Evolutionary conservation across 1,140 invertebrate genomes (phyloP), one percentile per base, ranked within the genome.

Genomic region (Rhysida immarginata): DNA sequence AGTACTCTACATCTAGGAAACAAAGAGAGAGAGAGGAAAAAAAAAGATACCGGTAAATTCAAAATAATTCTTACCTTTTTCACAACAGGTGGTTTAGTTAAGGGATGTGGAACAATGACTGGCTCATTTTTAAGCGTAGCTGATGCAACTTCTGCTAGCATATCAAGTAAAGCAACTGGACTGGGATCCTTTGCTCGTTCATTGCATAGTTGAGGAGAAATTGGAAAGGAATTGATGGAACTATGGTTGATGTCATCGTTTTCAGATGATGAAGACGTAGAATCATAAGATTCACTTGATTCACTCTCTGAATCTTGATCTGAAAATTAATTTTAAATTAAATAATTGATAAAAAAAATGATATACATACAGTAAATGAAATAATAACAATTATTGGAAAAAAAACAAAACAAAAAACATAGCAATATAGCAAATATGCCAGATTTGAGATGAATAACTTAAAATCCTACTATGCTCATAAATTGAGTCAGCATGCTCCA

Each of bases 61-160:
- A n/a, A n/a, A n/a, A n/a, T n/a, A n/a, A n/a, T n/a, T n/a, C 44
- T 46, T 18, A 53, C 52, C 8, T 53, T 53, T 29, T 53, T 53
- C 11, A 42, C 52, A 11, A n/a, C 5, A n/a, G 24, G 16, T 20
- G 26, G 5, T 24, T 24, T 26, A 41, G 1, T 18, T 11, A 26
- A 26, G 41, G 26, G 2, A 16, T 14, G 18, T 13, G 2, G 27
- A 42, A n/a, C 29, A 16, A 68, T 68, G 35, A 59, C 58, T 11
- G 63, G 70, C 50, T 76, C 72, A 16, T 68, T 74, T 53, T 74
- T 66, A 1, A 75, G 57, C 1, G 71, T 75, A 48, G 72, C 72
- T 1, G 74, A 75, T 25, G 75, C 75, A 2, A 76, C 74, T 65
- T 75, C 74, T 21, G 74, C 74, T 35, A 76, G 58, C 70, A 76